Evolutionary conservation across 2,797 vertebrate genomes (phyloP).

Genomic region (Cottoperca gobio): DNA sequence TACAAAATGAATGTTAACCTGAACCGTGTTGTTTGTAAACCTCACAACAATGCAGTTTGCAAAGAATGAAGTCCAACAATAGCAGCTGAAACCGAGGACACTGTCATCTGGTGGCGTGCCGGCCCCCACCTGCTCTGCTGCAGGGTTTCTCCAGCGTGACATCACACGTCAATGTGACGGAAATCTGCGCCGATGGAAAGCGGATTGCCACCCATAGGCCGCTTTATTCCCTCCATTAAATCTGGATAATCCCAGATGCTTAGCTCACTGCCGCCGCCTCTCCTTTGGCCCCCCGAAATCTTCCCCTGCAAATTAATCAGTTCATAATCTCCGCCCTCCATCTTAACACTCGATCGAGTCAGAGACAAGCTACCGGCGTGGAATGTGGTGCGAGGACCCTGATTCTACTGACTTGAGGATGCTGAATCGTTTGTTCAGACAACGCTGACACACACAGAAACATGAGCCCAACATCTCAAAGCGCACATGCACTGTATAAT

Average conservation of each 20-base stretch:
- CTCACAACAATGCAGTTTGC: not conserved
- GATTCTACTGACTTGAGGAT: conserved; percentile 28
- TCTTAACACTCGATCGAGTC: conserved; percentile 40
- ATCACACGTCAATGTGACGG: conserved; percentile 65
- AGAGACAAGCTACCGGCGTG: conserved; percentile 12
- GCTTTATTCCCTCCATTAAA: conserved; percentile 76
- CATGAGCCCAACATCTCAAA: conserved; percentile 28
- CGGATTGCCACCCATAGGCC: conserved; percentile 68
- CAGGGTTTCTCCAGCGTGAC: conserved; percentile 28
- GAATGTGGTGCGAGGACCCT: conserved; percentile 19
- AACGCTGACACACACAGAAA: conserved; percentile 24
- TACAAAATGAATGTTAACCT: conserved; percentile 9
- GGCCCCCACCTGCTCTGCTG: not conserved
- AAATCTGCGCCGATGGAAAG: conserved; percentile 69
- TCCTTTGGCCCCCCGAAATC: conserved; percentile 65
- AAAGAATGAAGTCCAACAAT: not conserved
- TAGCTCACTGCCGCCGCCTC: conserved; percentile 69
- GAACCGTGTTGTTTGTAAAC: not conserved
- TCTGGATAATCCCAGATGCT: conserved; percentile 80
- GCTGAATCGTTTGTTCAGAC: conserved; percentile 41
- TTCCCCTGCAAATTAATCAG: conserved; percentile 75
- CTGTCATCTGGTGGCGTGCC: conserved; percentile 10
- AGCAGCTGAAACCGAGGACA: not conserved
- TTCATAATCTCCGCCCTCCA: conserved; percentile 67
- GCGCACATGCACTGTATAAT: conserved; percentile 35